Evolutionary conservation across 2,888 invertebrate species (phyloP), one percentile per base, ranked within the genome.

Genomic region (Antitype chi): DNA sequence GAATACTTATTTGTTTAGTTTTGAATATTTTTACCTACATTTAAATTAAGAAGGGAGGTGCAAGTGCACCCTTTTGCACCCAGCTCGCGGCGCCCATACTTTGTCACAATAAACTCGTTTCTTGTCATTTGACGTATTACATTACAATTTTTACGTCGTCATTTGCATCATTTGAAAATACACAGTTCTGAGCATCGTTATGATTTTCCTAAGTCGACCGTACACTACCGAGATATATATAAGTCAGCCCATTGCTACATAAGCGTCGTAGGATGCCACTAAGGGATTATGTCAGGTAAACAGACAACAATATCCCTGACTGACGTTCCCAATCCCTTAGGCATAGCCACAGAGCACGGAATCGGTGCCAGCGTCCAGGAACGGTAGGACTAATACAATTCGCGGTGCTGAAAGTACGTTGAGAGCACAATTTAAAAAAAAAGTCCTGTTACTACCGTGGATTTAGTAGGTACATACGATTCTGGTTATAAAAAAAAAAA

Each of bases 231-330:
- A 32, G 52, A 47, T 49, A 52, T 59, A 67, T 47, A 64, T 66
- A 49, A n/a, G n/a, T 32, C 38, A 38, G 23, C 47, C 47, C 15
- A 60, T 49, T 9, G 57, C 25, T 72, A 23, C 11, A 0, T 28
- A 32, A 73, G 49, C n/a, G 20, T 60, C 28, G 66, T 38, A 23
- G 49, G 43, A 66, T 23, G 23, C 15, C 73, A 47, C 62, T 49
- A 25, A 62, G 57, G 63, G 63, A 81, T 79, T 80, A 64, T 32
- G 28, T 68, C 55, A 52, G 81, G 25, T 43, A 53, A 20, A 49
- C 38, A 38, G 66, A 52, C 76, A 57, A 52, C 15, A 75, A 47
- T 63, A 53, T 68, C 75, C 15, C 32, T 64, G 52, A 81, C 17
- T 75, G 63, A 52, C 25, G 55, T 57, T 43, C 9, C 11, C 47